A percentile compares a stretch with the other conserved stretches of the same genome.
phyloP scores from a whole-genome alignment of 92 coral and sea anemone genomes.

The Nematostella vectensis region DNA sequence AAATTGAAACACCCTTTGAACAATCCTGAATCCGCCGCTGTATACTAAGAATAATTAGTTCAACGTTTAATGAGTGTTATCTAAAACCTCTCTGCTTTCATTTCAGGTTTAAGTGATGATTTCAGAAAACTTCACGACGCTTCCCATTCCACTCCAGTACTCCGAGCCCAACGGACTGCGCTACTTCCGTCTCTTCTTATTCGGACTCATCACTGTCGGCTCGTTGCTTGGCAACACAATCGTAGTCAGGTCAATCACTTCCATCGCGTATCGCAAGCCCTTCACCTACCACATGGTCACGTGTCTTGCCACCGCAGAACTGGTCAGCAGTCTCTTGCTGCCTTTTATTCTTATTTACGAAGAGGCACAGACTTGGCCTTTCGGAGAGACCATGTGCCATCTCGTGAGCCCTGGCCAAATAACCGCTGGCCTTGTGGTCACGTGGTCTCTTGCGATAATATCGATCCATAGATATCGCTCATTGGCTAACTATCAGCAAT shows the following conservation, averaged over 20 bases:
- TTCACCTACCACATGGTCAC: constrained; percentile 45
- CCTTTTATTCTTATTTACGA: constrained; percentile 15
- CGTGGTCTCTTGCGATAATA: constrained; percentile 30
- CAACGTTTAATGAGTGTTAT: no score
- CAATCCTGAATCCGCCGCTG: not conserved
- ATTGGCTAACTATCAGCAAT: constrained; percentile 1
- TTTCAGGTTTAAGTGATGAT: no score
- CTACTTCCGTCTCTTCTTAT: constrained; percentile 28
- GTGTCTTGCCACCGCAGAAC: constrained; percentile 45
- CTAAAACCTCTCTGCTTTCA: no score
- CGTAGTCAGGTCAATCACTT: constrained; percentile 23
- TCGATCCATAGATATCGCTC: constrained; percentile 37
- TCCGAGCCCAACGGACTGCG: constrained; percentile 10
- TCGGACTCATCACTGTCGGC: constrained; percentile 19
- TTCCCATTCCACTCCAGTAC: constrained; percentile 18
- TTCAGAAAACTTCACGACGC: not conserved
- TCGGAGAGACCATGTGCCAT: constrained; percentile 16
- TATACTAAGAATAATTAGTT: no score
- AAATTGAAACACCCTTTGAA: not conserved
- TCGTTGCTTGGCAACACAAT: constrained; percentile 39
- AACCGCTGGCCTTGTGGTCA: constrained; percentile 23
- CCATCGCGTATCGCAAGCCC: constrained; percentile 29
- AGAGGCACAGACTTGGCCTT: constrained; percentile 9
- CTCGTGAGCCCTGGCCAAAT: constrained; percentile 26
- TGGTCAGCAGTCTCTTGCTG: constrained; percentile 20